These are phyloP conservation scores for Bubalus kerabau DNA, from an alignment of 2,113 vertebrate genomes.

Conservation along the genomic window DNA sequence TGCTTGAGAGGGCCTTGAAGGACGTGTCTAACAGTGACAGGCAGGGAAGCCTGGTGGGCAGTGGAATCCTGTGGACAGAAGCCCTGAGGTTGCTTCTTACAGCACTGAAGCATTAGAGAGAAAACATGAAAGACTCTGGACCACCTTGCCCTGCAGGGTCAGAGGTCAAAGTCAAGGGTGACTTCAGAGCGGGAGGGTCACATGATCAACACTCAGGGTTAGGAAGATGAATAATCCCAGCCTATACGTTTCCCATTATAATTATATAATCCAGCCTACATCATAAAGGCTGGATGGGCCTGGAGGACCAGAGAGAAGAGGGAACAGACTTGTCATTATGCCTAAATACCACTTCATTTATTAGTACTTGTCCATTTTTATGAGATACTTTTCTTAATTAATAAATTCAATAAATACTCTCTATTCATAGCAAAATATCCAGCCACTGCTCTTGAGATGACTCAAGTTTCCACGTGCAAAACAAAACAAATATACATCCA, in stretches of 20 bases:
- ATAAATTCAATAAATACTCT: not conserved
- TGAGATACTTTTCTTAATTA: not conserved
- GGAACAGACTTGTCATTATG: not conserved
- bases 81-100: not conserved
- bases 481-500: not conserved
- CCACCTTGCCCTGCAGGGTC: too few relatives aligned
- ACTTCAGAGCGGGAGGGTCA: not conserved
- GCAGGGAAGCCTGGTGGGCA: not conserved
- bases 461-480: not conserved
- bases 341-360: not conserved
- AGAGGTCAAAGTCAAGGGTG: not conserved
- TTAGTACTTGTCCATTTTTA: not conserved
- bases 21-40: fast-evolving
- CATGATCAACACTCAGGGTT: not conserved
- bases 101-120: fast-evolving
- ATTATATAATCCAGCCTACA: not conserved
- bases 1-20: too few relatives aligned
- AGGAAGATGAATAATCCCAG: not conserved
- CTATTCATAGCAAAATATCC: not conserved
- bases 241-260: not conserved
- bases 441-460: not conserved
- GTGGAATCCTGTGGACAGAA: fast-evolving
- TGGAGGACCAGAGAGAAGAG: not conserved
- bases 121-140: not conserved
- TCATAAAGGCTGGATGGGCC: not conserved